Conservation (phyloP, 2,888 invertebrate genomes). For the Galerucella calmariensis region DNA sequence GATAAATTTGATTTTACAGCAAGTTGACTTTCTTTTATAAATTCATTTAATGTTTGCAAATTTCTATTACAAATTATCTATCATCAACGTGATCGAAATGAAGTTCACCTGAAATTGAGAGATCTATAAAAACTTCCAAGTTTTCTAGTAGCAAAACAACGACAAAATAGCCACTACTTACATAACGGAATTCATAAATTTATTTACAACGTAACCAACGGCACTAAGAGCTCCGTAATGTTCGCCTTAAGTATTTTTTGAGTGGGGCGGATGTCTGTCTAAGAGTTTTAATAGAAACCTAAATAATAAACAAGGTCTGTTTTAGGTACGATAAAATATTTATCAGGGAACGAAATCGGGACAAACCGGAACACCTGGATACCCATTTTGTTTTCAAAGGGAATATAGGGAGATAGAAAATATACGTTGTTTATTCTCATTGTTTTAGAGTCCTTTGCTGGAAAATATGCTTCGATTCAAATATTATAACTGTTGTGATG, state of each 20-base stretch:
- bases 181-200: slow-evolving; percentile 37
- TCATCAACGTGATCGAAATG: neutral
- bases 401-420: neutral
- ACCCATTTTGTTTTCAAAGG: slow-evolving; percentile 24
- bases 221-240: slow-evolving; percentile 30
- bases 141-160: slow-evolving; percentile 5
- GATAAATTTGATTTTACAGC: neutral
- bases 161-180: slow-evolving; percentile 22
- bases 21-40: neutral
- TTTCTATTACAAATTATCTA: too few species aligned
- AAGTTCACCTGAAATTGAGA: neutral
- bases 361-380: slow-evolving; percentile 30
- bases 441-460: too few species aligned
- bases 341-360: slow-evolving; percentile 24
- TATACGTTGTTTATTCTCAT: too few species aligned
- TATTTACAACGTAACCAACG: slow-evolving; percentile 30
- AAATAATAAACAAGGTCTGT: slow-evolving; percentile 49
- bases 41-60: too few species aligned
- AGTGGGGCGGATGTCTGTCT: slow-evolving; percentile 42
- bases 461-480: too few species aligned
- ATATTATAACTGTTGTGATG: too few species aligned
- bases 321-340: slow-evolving; percentile 39
- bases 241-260: slow-evolving; percentile 43
- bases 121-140: neutral
- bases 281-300: slow-evolving; percentile 51